These are phyloP conservation scores for Barbus barbus DNA, from an alignment of 2,113 vertebrate species.

Conservation along the genomic window DNA sequence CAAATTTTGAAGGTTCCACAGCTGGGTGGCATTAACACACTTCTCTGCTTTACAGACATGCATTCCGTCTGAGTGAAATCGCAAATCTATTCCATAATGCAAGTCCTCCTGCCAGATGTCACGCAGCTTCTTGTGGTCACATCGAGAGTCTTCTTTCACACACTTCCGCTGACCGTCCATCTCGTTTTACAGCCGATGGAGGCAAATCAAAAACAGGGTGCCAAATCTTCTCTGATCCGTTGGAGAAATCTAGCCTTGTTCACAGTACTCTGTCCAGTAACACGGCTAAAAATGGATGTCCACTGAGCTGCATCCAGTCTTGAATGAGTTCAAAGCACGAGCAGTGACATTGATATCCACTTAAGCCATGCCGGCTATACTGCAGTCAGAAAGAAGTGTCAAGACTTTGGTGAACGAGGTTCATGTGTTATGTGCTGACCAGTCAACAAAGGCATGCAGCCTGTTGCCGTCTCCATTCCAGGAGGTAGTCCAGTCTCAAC, in stretches of 20 bases:
- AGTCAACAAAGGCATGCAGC: constrained; percentile 5
- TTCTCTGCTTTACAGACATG: not conserved
- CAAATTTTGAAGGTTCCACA: constrained; percentile 32
- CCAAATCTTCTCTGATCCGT: constrained; percentile 12
- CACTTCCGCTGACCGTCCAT: constrained; percentile 1
- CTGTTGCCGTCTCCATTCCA: constrained; percentile 14
- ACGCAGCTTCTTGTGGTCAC: constrained; percentile 10
- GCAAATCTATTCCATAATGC: not conserved
- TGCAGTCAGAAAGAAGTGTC: constrained; percentile 12
- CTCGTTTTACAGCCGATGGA: constrained; percentile 6
- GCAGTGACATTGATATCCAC: not conserved
- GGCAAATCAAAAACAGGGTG: not conserved
- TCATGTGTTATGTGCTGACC: not conserved
- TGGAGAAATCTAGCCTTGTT: constrained; percentile 35
- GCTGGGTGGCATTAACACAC: not conserved
- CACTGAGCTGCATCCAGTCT: constrained; percentile 26
- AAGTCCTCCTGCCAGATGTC: constrained; percentile 22
- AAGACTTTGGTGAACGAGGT: not conserved
- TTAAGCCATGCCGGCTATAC: not conserved
- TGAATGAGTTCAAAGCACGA: constrained; percentile 18
- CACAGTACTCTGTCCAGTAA: constrained; percentile 41
- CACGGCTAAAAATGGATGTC: not conserved
- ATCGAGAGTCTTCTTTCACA: constrained; percentile 51
- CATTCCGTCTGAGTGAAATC: not conserved
- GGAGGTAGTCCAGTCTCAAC: constrained; percentile 7